Percentiles rank a stretch among this genome's conserved stretches.
Evolutionary conservation across 2,113 vertebrate species (phyloP).

Genomic region (Neodon shergylaensis): DNA sequence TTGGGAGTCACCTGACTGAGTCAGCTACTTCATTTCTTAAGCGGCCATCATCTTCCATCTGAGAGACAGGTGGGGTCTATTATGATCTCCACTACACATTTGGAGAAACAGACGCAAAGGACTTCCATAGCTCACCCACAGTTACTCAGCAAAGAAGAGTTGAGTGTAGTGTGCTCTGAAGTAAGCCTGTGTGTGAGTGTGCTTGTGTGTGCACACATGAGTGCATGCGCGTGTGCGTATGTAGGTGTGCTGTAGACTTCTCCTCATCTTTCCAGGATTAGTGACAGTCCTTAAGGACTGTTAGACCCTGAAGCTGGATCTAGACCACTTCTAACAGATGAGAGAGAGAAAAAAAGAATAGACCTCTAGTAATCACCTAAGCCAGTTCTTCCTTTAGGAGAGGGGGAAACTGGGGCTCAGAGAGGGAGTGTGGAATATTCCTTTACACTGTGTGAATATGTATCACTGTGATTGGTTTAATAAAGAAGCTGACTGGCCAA

Average conservation of each 20-base stretch:
- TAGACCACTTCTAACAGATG: neutral
- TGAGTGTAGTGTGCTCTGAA: neutral
- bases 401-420: neutral
- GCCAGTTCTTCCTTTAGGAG: neutral
- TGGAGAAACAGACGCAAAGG: neutral
- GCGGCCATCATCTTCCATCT: neutral
- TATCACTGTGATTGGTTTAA: neutral
- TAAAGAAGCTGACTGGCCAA: neutral
- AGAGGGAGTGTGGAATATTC: neutral
- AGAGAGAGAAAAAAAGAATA: neutral
- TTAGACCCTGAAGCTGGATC: neutral
- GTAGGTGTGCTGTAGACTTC: neutral
- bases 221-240: too few species aligned
- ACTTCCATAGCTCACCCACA: neutral
- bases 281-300: neutral
- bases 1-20: neutral
- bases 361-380: neutral
- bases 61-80: neutral
- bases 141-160: neutral
- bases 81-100: neutral
- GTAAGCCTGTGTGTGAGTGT: neutral
- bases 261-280: neutral
- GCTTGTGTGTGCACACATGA: neutral
- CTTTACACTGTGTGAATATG: neutral
- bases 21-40: neutral